phyloP scores from a whole-genome alignment of 1,140 invertebrate species.

The Nymphalis io region DNA sequence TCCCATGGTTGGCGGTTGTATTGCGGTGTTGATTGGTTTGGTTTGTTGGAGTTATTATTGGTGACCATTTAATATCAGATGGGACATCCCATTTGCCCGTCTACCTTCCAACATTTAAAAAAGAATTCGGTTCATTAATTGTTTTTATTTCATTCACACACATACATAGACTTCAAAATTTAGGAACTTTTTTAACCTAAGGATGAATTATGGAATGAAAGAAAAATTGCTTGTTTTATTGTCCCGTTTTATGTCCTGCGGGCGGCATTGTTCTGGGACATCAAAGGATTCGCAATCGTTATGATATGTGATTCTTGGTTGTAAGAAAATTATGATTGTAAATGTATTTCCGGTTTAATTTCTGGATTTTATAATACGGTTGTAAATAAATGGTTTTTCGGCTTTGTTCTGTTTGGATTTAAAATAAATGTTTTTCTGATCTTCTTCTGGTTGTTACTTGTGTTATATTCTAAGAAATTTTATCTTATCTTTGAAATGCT shows the following conservation, averaged over 20 bases:
- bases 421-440: background rate
- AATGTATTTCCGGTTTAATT: slow-evolving; percentile 14
- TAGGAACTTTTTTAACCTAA: background rate
- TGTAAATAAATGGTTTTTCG: background rate
- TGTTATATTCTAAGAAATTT: no score
- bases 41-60: no score
- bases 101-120: no score
- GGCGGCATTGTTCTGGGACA: slow-evolving; percentile 32
- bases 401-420: background rate
- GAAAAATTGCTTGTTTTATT: slow-evolving; percentile 9
- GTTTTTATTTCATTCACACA: no score
- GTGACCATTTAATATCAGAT: no score
- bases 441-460: no score
- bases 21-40: no score
- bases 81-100: no score
- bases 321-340: slow-evolving; percentile 13
- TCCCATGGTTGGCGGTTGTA: no score
- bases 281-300: slow-evolving; percentile 28
- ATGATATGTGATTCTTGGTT: slow-evolving; percentile 27
- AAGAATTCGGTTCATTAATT: no score
- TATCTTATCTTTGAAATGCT: no score
- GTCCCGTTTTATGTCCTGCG: slow-evolving; percentile 30
- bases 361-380: background rate
- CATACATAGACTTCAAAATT: no score
- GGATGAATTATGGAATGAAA: background rate